phyloP scores from a whole-genome alignment of 2,113 vertebrate genomes.

The Rhipidura dahli region DNA sequence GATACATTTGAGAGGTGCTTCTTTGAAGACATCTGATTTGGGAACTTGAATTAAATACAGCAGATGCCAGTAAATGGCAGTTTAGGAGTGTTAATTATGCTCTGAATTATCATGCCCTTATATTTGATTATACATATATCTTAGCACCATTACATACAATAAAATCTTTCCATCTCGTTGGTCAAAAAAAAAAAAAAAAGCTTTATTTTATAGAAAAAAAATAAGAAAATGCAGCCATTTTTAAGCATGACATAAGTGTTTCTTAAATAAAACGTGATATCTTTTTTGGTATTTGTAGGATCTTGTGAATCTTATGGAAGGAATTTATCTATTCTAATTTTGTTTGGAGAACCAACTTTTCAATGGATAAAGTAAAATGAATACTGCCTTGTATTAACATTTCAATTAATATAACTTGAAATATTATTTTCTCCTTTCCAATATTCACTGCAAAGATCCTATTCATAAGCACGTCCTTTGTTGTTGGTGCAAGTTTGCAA shows the following conservation, averaged over 20 bases:
- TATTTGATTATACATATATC: not conserved
- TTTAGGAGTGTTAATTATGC: conserved; percentile 13
- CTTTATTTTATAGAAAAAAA: not conserved
- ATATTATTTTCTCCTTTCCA: not conserved
- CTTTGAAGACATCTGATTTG: conserved; percentile 23
- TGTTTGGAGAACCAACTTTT: not conserved
- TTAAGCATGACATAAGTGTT: not conserved
- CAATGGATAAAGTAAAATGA: not conserved
- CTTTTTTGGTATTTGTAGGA: not conserved
- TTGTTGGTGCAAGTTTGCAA: not conserved
- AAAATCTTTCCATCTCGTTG: not conserved
- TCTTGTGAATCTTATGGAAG: not conserved
- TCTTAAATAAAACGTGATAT: not conserved
- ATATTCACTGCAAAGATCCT: not conserved
- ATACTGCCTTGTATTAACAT: not conserved
- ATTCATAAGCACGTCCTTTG: not conserved
- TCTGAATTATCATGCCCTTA: not conserved
- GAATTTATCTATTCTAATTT: not conserved
- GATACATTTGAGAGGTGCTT: conserved; percentile 26
- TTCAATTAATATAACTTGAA: not conserved
- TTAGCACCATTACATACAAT: not conserved
- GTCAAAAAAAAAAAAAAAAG: not conserved
- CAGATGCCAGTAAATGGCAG: conserved; percentile 29
- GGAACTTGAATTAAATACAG: conserved; percentile 19
- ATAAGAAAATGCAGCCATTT: not conserved